These are phyloP conservation scores for Encarsia formosa DNA, from an alignment of 2,888 invertebrate genomes.

Conservation along the genomic window DNA sequence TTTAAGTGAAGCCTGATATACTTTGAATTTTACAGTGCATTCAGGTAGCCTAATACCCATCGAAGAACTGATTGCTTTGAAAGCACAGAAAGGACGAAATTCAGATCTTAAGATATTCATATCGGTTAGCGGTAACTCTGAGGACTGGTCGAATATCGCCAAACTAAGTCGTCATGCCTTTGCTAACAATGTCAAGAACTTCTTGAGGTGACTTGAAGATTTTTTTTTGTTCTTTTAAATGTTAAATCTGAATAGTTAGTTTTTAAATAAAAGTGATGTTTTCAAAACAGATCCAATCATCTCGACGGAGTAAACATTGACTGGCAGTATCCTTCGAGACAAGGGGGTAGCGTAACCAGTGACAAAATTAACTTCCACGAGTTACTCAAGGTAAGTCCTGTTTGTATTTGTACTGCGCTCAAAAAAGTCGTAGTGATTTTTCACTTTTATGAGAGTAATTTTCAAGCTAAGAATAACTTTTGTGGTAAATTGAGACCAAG, in stretches of 20 bases:
- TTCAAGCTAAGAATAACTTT: too few relatives aligned
- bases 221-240: too few relatives aligned
- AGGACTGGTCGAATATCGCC: constrained; percentile 2
- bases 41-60: constrained; percentile 6
- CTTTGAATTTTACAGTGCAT: too few relatives aligned
- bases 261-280: too few relatives aligned
- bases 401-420: too few relatives aligned
- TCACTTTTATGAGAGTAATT: too few relatives aligned
- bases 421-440: too few relatives aligned
- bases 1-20: too few relatives aligned
- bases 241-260: too few relatives aligned
- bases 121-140: constrained; percentile 6
- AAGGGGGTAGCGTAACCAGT: constrained; percentile 64
- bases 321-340: constrained; percentile 78
- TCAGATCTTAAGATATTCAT: constrained; percentile 5
- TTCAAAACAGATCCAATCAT: too few relatives aligned
- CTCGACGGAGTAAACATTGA: constrained; percentile 78
- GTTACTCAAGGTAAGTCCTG: constrained; percentile 67
- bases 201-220: constrained; percentile 8
- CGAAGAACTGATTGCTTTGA: not conserved
- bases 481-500: too few relatives aligned
- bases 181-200: not conserved
- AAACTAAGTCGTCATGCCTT: not conserved
- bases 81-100: too few relatives aligned
- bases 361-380: constrained; percentile 75